Evolutionary conservation across 23 tunicate genomes (phyloP), one percentile per base, ranked within the genome.

Genomic region (Clavelina lepadiformis): DNA sequence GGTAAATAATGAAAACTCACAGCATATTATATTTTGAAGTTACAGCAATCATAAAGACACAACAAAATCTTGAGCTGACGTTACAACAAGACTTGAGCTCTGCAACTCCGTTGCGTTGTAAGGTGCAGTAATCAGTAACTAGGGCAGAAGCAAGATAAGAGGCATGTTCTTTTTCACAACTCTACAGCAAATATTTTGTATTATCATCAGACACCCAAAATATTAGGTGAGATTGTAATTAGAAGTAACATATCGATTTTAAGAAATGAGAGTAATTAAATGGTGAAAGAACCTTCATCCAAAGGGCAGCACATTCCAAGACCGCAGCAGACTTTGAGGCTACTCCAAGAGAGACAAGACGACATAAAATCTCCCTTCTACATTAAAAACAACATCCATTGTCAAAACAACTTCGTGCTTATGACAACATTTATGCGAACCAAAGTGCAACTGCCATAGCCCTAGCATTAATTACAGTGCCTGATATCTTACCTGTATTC

Each of bases 231-330:
- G n/a, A n/a, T n/a, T n/a, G n/a, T n/a, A n/a, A n/a, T n/a, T n/a
- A n/a, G n/a, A n/a, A n/a, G n/a, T n/a, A n/a, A n/a, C n/a, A n/a
- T n/a, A n/a, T n/a, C n/a, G n/a, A n/a, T n/a, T n/a, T n/a, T n/a
- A n/a, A n/a, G n/a, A n/a, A n/a, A n/a, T n/a, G n/a, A n/a, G n/a
- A n/a, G n/a, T n/a, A n/a, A n/a, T n/a, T n/a, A n/a, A n/a, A n/a
- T n/a, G n/a, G n/a, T n/a, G n/a, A n/a, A n/a, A n/a, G n/a, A n/a
- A 78, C 84, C 44, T 78, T 78, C 68, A 85, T 82, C 94, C 94
- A 85, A 66, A 85, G 70, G 21, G 84, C 94, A 31, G 77, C 82
- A 71, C 94, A 85, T 55, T 85, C 94, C 46, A 85, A 71, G 23
- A 78, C 83, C 0, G 94, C 78, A 38, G 74, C 15, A 13, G 79